Conservation (phyloP, 2,888 invertebrate species). For the Leptothorax acervorum region DNA sequence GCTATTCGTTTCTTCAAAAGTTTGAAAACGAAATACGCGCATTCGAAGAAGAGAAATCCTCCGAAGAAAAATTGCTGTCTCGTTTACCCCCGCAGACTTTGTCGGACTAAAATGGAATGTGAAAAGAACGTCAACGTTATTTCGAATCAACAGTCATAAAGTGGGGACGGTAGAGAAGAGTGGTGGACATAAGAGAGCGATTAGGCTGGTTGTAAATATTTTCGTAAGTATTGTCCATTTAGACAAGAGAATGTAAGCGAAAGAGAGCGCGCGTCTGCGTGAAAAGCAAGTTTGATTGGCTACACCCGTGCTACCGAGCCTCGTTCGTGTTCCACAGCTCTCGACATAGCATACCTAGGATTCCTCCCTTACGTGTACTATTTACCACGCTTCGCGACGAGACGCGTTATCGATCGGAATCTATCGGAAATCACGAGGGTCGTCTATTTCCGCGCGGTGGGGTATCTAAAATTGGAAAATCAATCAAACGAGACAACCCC, state of each 20-base stretch:
- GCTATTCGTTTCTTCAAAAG: neutral
- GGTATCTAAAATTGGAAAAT: slow-evolving; percentile 65
- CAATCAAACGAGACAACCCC: slow-evolving; percentile 61
- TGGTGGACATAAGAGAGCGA: neutral
- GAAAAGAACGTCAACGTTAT: neutral
- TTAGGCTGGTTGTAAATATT: slow-evolving; percentile 1
- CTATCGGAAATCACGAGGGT: slow-evolving; percentile 43
- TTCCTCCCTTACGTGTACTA: neutral
- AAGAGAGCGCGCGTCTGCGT: neutral
- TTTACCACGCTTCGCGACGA: neutral
- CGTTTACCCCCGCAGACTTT: neutral
- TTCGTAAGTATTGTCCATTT: neutral
- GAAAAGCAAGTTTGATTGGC: neutral
- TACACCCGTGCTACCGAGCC: neutral
- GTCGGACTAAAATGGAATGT: neutral
- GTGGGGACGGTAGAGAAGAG: neutral
- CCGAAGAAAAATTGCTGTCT: neutral
- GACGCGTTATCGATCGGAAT: slow-evolving; percentile 18
- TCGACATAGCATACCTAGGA: neutral
- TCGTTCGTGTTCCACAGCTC: neutral
- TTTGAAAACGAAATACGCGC: neutral
- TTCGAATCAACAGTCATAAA: neutral
- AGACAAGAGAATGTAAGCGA: neutral
- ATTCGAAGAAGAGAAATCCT: neutral
- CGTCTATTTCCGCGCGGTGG: slow-evolving; percentile 26